Evolutionary conservation across 2,888 invertebrate species (phyloP), one percentile per base, ranked within the genome.

Genomic region (Pseudococcus longispinus): DNA sequence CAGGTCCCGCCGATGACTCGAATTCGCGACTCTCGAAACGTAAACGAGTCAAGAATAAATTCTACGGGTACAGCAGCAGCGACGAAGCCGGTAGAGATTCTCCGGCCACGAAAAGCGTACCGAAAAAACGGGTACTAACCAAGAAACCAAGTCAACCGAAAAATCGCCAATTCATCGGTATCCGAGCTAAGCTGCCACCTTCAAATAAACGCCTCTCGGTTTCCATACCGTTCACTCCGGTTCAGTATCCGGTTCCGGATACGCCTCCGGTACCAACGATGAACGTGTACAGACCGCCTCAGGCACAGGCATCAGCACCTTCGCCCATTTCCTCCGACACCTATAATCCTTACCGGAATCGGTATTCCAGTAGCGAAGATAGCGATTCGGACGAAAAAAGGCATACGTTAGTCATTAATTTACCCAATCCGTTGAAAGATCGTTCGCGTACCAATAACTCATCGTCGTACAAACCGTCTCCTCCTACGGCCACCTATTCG

Each of bases 51-150:
- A 96, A 96, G 0, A 96, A 96, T 90, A 95, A 94, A 90, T 96
- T 96, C 90, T 96, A 96, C 90, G 96, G 96, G 0, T 96, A 96
- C 90, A 95, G 96, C 0, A 96, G 96, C 90, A 96, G 96, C 89
- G 96, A 96, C 89, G 96, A 96, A 88, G 87, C 85, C 13, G 74
- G 55, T 13, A 20, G 51, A 18, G 32, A 77, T 13, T 74, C 44
- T 3, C 15, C 86, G 51, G n/a, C 74, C 26, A 1, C 37, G 8
- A 77, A 74, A 26, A 85, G 32, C n/a, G 46, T 46, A 3, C n/a
- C 77, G 42, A 86, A 86, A 55, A 86, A 80, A 80, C 86, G 80
- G 5, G 44, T 44, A 13, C 15, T 77, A 11, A 46, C 77, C 20
- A 87, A 55, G 60, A 86, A 23, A 32, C 84, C 70, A 55, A 80